Base-by-base conservation (phyloP, 2,888 invertebrate species). In the Eupithecia subfuscata region DNA sequence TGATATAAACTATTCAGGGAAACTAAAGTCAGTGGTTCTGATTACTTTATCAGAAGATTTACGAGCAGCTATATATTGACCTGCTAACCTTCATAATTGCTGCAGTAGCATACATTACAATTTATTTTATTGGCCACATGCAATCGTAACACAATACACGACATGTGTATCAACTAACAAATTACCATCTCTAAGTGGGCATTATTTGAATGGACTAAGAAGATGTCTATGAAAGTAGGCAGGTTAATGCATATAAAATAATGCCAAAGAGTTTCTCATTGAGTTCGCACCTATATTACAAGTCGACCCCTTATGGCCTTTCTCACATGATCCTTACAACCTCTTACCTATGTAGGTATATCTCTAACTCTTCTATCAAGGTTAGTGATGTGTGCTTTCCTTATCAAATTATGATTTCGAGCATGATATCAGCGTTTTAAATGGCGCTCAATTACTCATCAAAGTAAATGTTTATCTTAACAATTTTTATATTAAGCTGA, bases 121-220 rank as follows among this genome's bases (percentile, higher is more conserved):
- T 88, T 87, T 82, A 78, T 85, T 87, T 86, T 81, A 87, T 86
- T 86, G 77, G 79, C 81, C 71, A 78, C 79, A 80, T 74, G 80
- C 80, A 79, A 69, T 77, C 81, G 84, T 84, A 82, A 82, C 82
- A 77, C 70, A 79, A 77, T 74, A 78, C 74, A 78, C 67, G 67
- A 65, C 25, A 79, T 52, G 52, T 37, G n/a, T 68, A 45, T 71
- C 30, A 56, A 71, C 77, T 73, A 73, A 70, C 73, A 73, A 70
- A 74, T 75, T 75, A 76, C 56, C 71, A 70, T 77, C 71, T 75
- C 69, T 25, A 40, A 72, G 40, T 45, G 30, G 40, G 25, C 43
- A 43, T 68, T 16, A 68, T 45, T 43, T 68, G 7, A 40, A 68
- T 43, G n/a, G 43, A 2, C 43, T 45, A 40, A 22, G 12, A n/a